Base-by-base conservation (phyloP, 2,113 vertebrate genomes). In the Elephantulus edwardii region DNA sequence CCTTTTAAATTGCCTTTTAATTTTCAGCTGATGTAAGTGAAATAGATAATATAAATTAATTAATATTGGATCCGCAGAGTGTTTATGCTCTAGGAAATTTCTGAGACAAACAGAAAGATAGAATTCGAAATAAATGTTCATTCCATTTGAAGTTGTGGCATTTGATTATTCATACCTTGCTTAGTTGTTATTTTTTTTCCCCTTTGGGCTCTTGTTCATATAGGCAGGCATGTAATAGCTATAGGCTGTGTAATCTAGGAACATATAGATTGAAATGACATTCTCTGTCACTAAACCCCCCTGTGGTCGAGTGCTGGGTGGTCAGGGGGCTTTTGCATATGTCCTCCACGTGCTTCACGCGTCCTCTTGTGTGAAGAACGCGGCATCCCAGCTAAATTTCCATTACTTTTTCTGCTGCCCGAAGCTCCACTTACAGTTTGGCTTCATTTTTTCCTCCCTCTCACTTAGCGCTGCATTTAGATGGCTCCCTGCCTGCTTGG, bases 1-100 rank as follows among this genome's bases (percentile, higher is more conserved):
- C 24, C 42, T 86, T 94, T 94, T 72, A 95, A 85, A 90, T 93
- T 88, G 44, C 48, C 89, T 91, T 93, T 95, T 95, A 91, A 94
- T 95, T 96, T 95, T 90, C 71, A 83, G 86, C 83, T 91, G 95
- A 86, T 91, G 60, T 79, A 93, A 90, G 92, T 92, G 93, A 94
- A 95, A 90, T 88, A 92, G 83, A 77, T 95, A 77, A 80, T 92
- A 83, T 93, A 90, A 94, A 86, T 95, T 93, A 95, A 89, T 96
- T 95, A 95, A 95, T 74, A 94, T 86, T 85, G 92, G 71, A 71
- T 95, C 64, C 86, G 7, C 62, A 89, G 46, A 70, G n/a, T 94
- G 88, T 95, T 95, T 93, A 89, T 94, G 91, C 92, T 95, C 93
- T 88, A 93, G 92, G 83, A 95, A 68, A 81, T 94, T 92, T 91